Base-by-base conservation (phyloP, 2,888 invertebrate species). In the Drosophila acutilabella region DNA sequence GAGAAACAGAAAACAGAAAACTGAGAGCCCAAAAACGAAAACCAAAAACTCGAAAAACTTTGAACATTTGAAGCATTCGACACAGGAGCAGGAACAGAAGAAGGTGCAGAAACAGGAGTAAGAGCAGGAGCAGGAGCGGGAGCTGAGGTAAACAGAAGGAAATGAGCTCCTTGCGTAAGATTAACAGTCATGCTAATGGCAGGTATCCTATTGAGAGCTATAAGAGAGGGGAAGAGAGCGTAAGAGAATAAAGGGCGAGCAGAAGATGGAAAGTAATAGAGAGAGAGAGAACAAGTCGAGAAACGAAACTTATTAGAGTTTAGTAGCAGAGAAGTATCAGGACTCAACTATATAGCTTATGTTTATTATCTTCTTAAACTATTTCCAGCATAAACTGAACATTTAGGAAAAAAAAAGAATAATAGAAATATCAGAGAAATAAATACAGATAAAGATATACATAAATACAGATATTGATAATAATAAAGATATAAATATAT, bases 11-110 rank as follows among this genome's bases (percentile, higher is more conserved):
- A 20, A 38, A 23, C 18, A n/a, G 26, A 20, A 44, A 36, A 42
- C 20, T 8, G 18, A 44, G 33, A 11, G 13, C 18, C 11, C 14
- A 69, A 57, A 59, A 50, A 40, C 56, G 30, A 56, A 16, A 41
- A 16, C 16, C 33, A 13, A 13, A 6, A 36, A 50, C 20, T 20
- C 20, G 10, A 23, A 23, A 30, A 30, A 53, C 7, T 40, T 52
- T 23, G 38, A 42, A 42, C 50, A 41, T 59, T 59, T 44, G 20
- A 64, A 52, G 40, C 62, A 81, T 80, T 80, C 78, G 78, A 80
- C 69, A 77, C 82, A 71, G 76, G 48, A 14, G n/a, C 62, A 62
- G 23, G 11, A 30, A 6, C 42, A 68, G 58, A 26, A 54, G 48
- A 8, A 30, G 30, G 8, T 8, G 14, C 1, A 20, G 36, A 36